Evolutionary conservation across 2,797 vertebrate genomes (phyloP).

Genomic region (Liasis olivaceus): DNA sequence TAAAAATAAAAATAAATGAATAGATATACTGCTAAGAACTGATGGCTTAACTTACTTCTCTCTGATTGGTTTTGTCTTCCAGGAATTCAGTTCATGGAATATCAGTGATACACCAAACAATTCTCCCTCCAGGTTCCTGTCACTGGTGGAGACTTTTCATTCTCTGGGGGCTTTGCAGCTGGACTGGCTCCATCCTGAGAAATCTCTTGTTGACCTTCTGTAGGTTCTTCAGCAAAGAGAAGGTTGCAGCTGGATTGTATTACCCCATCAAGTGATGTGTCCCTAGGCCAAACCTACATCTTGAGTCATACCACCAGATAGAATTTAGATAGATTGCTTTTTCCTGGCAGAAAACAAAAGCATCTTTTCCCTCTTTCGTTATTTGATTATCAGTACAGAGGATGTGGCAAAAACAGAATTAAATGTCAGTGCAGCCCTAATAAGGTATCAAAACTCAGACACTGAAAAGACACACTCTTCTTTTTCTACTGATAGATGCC

Average conservation of each 20-base stretch:
- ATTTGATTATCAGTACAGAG: neutral
- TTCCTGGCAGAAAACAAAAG: neutral
- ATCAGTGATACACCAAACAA: neutral
- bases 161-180: neutral
- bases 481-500: conserved; percentile 6
- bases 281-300: neutral
- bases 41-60: neutral
- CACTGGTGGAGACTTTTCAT: neutral
- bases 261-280: neutral
- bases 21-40: neutral
- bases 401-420: neutral
- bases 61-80: neutral
- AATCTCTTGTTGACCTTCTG: neutral
- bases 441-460: conserved; percentile 4
- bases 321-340: neutral
- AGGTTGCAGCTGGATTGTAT: neutral
- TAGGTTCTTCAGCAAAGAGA: neutral
- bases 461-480: neutral
- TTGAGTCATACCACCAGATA: neutral
- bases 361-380: neutral
- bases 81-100: neutral
- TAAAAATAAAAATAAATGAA: neutral
- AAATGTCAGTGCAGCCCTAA: neutral
- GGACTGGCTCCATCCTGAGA: neutral
- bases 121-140: neutral